phyloP scores from a whole-genome alignment of 2,797 vertebrate genomes.

The Hemitrygon akajei region DNA sequence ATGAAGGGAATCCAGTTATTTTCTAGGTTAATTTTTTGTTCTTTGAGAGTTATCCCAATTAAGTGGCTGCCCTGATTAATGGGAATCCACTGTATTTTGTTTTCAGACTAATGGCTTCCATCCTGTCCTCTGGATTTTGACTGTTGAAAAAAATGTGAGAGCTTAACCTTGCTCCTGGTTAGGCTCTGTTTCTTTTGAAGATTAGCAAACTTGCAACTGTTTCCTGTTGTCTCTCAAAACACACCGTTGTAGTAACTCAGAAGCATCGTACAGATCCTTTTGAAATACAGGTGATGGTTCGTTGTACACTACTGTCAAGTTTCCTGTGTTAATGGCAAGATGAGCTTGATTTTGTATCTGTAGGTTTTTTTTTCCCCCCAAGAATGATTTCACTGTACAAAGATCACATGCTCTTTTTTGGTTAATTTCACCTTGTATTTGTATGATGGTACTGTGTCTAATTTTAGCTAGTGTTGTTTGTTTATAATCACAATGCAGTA shows the following conservation, averaged over 20 bases:
- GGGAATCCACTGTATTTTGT: background rate
- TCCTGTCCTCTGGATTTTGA: background rate
- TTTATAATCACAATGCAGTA: background rate
- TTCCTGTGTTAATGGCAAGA: background rate
- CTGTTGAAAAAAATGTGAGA: background rate
- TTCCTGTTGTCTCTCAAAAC: background rate
- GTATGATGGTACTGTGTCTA: background rate
- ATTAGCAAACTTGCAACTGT: background rate
- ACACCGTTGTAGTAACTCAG: background rate
- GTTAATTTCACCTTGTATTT: background rate
- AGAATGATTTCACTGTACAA: background rate
- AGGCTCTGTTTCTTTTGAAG: background rate
- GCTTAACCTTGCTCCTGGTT: background rate
- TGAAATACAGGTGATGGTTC: background rate
- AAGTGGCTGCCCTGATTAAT: too few relatives aligned
- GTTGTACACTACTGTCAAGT: background rate
- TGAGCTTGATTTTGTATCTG: background rate
- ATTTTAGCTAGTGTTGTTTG: background rate
- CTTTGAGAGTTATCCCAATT: too few relatives aligned
- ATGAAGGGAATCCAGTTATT: too few relatives aligned
- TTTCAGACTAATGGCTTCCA: background rate
- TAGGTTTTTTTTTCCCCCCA: background rate
- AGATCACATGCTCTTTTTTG: too few relatives aligned
- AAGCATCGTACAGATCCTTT: too few relatives aligned
- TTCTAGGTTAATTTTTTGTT: too few relatives aligned